Conservation (phyloP, 2,797 vertebrate species). For the Cirrhinus mrigala region DNA sequence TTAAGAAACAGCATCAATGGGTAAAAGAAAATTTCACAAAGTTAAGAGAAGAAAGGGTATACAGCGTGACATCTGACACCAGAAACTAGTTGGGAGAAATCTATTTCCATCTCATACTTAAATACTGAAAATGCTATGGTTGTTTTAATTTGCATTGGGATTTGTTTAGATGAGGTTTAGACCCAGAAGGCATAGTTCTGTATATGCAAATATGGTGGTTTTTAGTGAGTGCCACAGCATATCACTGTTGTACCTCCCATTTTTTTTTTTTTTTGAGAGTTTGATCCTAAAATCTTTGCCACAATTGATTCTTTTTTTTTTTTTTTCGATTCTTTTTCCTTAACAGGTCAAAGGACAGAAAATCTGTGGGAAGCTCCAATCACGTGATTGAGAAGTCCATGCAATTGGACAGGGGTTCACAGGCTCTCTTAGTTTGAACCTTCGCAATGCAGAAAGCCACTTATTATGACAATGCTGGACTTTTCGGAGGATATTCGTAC, state of each 20-base stretch:
- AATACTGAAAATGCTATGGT: not conserved
- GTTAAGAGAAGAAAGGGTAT: not conserved
- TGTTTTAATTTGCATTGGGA: not conserved
- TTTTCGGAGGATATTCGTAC: slow-evolving; percentile 96
- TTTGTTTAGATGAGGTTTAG: not conserved
- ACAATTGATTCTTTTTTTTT: slow-evolving; percentile 34
- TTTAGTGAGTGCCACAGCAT: not conserved
- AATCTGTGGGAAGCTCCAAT: slow-evolving; percentile 80
- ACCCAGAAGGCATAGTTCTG: not conserved
- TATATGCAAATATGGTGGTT: not conserved
- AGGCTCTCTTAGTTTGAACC: slow-evolving; percentile 85
- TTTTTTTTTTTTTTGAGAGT: not conserved
- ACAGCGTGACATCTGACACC: not conserved
- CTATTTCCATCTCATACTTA: not conserved
- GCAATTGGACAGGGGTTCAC: slow-evolving; percentile 89
- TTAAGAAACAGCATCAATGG: not conserved
- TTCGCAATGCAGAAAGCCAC: slow-evolving; percentile 98
- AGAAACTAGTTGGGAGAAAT: not conserved
- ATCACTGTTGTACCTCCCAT: not conserved
- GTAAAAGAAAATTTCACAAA: not conserved
- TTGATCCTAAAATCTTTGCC: not conserved
- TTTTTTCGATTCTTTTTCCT: slow-evolving; percentile 48
- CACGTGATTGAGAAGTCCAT: slow-evolving; percentile 87
- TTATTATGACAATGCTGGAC: slow-evolving; percentile 97
- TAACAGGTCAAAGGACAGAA: slow-evolving; percentile 77